Evolutionary conservation across 2,797 vertebrate species (phyloP), one percentile per base, ranked within the genome.

Genomic region (Argya squamiceps): DNA sequence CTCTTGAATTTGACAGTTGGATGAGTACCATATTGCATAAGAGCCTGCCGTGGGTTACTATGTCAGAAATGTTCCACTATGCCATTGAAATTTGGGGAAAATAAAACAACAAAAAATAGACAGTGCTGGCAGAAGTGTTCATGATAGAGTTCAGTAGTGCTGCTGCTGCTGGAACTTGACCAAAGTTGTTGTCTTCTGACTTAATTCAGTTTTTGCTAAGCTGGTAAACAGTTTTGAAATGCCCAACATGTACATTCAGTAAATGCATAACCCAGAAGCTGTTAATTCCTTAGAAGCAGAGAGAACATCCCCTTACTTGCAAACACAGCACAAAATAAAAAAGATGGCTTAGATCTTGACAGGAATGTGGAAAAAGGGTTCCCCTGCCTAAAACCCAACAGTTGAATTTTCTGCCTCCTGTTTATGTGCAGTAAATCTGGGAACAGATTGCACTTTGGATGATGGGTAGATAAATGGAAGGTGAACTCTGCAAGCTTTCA

Each of bases 1-100:
- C 4, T 78, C 52, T 86, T 0, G 0, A 15, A 34, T 22, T 44
- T 70, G 34, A 70, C 37, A 83, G 22, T 16, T 3, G 0, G 14
- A 19, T 78, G 47, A 58, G 26, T 56, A 55, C 29, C 76, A 21
- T 46, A 17, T 88, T 91, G 22, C 2, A 0, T 84, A 15, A 80
- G 49, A 56, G 30, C 19, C 32, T 92, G 44, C 30, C 1, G 3
- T 34, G 21, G 5, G 4, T 58, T 89, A n/a, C 32, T 53, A 11
- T 62, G 15, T 24, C 15, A 44, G 46, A 89, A 73, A 26, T 52
- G 34, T 26, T 64, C 64, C 69, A 34, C 12, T 63, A 4, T 53
- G 37, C 12, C 15, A 15, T 6, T 76, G 49, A 67, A 76, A 77
- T 74, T 36, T 4, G 15, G 23, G 27, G 29, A 74, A 32, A 80